Evolutionary conservation across 2,797 vertebrate species (phyloP).

Genomic region (Cynopterus sphinx): DNA sequence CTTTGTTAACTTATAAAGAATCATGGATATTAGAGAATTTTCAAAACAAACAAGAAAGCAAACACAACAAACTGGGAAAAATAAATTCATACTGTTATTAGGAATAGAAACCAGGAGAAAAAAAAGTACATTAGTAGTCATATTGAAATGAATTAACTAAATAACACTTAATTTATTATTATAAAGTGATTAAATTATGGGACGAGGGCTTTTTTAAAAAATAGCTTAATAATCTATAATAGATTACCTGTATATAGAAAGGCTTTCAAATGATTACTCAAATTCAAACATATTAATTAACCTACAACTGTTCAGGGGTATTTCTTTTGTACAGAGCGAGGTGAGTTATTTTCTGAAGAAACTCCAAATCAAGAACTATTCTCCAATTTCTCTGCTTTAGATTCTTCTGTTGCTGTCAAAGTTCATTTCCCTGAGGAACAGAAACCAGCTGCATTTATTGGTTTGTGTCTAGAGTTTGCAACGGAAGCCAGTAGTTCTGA

Average conservation of each 20-base stretch:
- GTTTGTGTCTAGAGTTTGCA: background rate
- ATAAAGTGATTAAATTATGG: background rate
- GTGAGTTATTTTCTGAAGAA: background rate
- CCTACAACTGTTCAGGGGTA: background rate
- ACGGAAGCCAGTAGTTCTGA: background rate
- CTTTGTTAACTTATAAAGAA: background rate
- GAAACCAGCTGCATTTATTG: background rate
- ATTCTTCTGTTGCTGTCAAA: background rate
- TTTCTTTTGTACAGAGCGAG: background rate
- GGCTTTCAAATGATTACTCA: background rate
- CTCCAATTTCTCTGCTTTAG: background rate
- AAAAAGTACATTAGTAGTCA: background rate
- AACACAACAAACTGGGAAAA: background rate
- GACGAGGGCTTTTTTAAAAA: background rate
- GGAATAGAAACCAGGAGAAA: background rate
- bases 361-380: background rate
- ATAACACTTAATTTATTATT: background rate
- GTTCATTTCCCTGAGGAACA: background rate
- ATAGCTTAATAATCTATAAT: background rate
- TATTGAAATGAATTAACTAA: background rate
- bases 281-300: slow-evolving; percentile 8
- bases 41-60: background rate
- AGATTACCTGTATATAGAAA: background rate
- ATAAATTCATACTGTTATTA: background rate
- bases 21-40: background rate